Base-by-base conservation (phyloP, 2,797 vertebrate genomes). In the Erpetoichthys calabaricus region DNA sequence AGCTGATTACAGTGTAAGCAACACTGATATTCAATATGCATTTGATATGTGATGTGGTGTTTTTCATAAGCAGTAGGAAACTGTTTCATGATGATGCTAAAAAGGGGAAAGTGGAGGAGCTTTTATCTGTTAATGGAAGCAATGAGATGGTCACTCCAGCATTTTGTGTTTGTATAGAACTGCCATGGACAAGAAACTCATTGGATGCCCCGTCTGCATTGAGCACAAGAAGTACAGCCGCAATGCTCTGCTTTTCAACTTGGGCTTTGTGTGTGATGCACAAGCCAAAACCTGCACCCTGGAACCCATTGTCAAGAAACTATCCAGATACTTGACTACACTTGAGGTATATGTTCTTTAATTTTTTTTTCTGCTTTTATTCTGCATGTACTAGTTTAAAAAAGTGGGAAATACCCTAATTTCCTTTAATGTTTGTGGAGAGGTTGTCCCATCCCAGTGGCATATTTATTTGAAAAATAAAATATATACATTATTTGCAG, bases 211-310 rank as follows among this genome's bases (percentile, higher is more conserved):
- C 0, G 94, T 99, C 52, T 99, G 96, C 73, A 99, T 98, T 0
- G 96, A 98, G 64, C 90, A 99, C 73, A 99, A 98, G 71, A 99
- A 98, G 65, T 99, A 99, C 73, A 94, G 92, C 64, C 75, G 95
- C 25, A 99, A 99, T 0, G 96, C 96, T 5, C 82, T 99, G 63
- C 90, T 98, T 47, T 99, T 99, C 75, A 99, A 99, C 72, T 78
- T 99, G 44, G 96, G 94, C 55, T 84, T 99, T 0, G 96, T 99
- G 61, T 99, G 96, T 4, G 89, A 96, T 3, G 91, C 95, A 6
- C 85, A 86, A 64, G 86, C 88, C 60, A 97, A 98, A 74, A 97
- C 96, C 0, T 97, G 93, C 51, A 87, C 92, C 1, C 84, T 99
- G 1, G 96, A 99, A 69, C 95, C 96, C 43, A 90, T 99, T 3